These are phyloP conservation scores for Chirona hameri DNA, from an alignment of 2,888 invertebrate species.

Conservation along the genomic window DNA sequence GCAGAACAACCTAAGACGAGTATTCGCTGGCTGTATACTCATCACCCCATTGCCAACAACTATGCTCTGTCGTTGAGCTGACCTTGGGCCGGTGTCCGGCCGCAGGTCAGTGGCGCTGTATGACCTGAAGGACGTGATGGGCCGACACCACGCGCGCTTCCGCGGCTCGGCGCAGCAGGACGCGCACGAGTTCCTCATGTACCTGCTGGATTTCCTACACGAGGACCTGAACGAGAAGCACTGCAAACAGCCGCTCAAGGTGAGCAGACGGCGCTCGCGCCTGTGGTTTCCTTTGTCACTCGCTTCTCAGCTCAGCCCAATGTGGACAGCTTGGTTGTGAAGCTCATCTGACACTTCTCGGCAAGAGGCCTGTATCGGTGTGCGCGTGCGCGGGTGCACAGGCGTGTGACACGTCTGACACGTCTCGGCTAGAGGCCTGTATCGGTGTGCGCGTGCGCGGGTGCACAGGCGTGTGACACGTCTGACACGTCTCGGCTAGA, in stretches of 20 bases:
- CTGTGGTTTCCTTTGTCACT: too few relatives aligned
- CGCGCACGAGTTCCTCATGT: constrained; percentile 84
- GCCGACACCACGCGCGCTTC: constrained; percentile 65
- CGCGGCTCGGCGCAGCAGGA: constrained; percentile 74
- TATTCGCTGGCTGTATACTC: too few relatives aligned
- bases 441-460: too few relatives aligned
- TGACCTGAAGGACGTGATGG: constrained; percentile 66
- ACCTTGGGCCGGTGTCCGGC: background rate
- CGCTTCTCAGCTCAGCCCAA: too few relatives aligned
- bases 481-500: background rate
- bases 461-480: too few relatives aligned
- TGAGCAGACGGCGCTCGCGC: background rate
- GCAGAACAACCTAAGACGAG: too few relatives aligned
- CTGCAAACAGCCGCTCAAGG: constrained; percentile 28
- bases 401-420: too few relatives aligned
- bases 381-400: too few relatives aligned
- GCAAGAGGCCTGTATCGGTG: too few relatives aligned
- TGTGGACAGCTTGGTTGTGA: too few relatives aligned
- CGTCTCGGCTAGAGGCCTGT: background rate
- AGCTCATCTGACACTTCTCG: background rate
- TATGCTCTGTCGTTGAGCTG: background rate
- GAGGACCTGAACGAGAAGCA: constrained; percentile 69
- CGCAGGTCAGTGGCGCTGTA: constrained; percentile 69
- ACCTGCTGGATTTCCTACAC: constrained; percentile 82
- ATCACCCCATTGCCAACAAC: background rate